Evolutionary conservation across 2,888 invertebrate genomes (phyloP).

Genomic region (Neuroscelio doddi): DNA sequence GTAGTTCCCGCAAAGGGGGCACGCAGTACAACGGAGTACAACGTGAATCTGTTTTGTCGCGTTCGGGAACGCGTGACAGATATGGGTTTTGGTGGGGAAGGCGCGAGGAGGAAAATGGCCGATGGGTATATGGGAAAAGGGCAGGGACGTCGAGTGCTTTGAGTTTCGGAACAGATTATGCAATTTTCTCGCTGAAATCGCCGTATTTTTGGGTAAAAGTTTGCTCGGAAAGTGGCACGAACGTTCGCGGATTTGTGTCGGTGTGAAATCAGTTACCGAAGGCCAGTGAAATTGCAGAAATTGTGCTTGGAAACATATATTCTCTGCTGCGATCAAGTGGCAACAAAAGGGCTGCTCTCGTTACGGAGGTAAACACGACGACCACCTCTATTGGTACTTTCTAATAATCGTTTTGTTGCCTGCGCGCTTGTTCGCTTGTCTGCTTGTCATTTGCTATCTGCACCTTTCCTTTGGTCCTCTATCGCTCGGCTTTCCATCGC

Average conservation of each 20-base stretch:
- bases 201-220: slow-evolving; percentile 15
- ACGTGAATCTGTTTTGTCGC: slow-evolving; percentile 37
- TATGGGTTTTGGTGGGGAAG: slow-evolving; percentile 54
- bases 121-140: slow-evolving; percentile 69
- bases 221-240: slow-evolving; percentile 22
- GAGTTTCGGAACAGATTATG: slow-evolving; percentile 38
- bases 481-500: not conserved
- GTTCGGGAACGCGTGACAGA: slow-evolving; percentile 46
- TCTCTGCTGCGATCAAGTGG: slow-evolving; percentile 61
- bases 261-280: slow-evolving; percentile 21
- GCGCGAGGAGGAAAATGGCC: slow-evolving; percentile 69
- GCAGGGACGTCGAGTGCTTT: slow-evolving; percentile 67
- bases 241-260: slow-evolving; percentile 27
- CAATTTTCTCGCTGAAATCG: slow-evolving; percentile 34
- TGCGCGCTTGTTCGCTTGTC: no score
- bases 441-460: not conserved
- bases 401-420: not conserved
- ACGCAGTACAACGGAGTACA: slow-evolving; percentile 30
- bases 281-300: slow-evolving; percentile 29
- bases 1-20: slow-evolving; percentile 6
- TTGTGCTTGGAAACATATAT: slow-evolving; percentile 56
- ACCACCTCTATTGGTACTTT: slow-evolving; percentile 20
- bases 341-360: slow-evolving; percentile 61
- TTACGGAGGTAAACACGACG: slow-evolving; percentile 62
- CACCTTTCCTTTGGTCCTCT: not conserved